phyloP scores from a whole-genome alignment of 2,888 invertebrate genomes.

The Pyrochroa serraticornis region DNA sequence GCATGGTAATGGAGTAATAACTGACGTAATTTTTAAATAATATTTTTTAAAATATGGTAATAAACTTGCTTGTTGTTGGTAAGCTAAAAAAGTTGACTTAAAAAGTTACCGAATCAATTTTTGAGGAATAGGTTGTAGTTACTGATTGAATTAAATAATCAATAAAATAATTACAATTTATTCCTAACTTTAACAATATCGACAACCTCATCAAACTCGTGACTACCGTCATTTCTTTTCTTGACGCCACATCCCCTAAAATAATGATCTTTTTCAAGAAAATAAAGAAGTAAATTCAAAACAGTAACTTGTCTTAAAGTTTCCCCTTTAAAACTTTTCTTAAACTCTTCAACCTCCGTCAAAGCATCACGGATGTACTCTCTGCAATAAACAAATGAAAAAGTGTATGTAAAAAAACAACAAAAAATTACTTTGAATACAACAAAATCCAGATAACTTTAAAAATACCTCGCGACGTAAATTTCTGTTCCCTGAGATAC shows the following conservation, averaged over 20 bases:
- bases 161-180: no score
- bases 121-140: no score
- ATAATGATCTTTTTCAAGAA: conserved; percentile 73
- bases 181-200: no score
- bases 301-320: conserved; percentile 56
- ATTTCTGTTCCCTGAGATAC: conserved; percentile 61
- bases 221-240: conserved; percentile 42
- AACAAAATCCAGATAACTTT: conserved; percentile 69
- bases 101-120: no score
- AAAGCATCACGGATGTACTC: conserved; percentile 47
- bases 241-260: conserved; percentile 80
- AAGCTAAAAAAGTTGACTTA: no score
- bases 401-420: conserved; percentile 10
- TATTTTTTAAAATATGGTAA: no score
- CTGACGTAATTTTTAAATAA: no score
- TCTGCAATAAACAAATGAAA: conserved; percentile 44
- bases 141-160: no score
- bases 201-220: not conserved
- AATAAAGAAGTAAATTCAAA: conserved; percentile 71
- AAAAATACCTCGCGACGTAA: conserved; percentile 62
- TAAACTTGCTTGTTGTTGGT: no score
- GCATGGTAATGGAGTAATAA: no score
- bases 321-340: conserved; percentile 37
- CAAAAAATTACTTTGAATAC: conserved; percentile 68
- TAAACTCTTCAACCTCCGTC: conserved; percentile 8